Base-by-base conservation (phyloP, 1,140 invertebrate species). In the Solenopsis invicta region DNA sequence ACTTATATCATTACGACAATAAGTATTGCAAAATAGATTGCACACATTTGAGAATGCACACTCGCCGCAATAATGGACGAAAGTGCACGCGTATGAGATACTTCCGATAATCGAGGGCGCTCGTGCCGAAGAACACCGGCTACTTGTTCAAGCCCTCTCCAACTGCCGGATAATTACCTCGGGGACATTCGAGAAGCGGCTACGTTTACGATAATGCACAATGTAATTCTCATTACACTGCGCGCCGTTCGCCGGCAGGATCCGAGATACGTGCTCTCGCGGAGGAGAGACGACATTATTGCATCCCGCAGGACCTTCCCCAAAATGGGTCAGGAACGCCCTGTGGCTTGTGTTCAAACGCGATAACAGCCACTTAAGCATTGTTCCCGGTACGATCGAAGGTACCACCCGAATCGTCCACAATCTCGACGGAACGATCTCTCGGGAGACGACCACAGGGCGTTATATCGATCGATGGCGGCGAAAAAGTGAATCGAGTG, bases 361-460 rank as follows among this genome's bases (percentile, higher is more conserved):
- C 86, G 90, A 91, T 91, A 91, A 91, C 90, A 91, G 52, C 77
- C 89, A 90, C 87, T 86, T 91, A 86, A 89, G 82, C 88, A 88
- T 91, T 89, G 85, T 89, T 91, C 75, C 54, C 59, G 37, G 76
- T 50, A 64, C 54, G 67, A 89, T 91, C 62, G 81, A 69, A 78
- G 50, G 34, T 56, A 69, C 85, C 72, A 76, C 85, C 76, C 54
- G 62, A 90, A 88, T 85, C 84, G 59, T 85, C 77, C 82, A 77
- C 71, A 84, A 86, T 77, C 59, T 71, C 45, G 29, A 74, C 54
- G 80, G 69, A 84, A 84, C 54, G 80, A 84, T 75, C 80, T 87
- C 85, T 54, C 24, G 18, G 24, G 41, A n/a, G 37, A n/a, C 4
- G 41, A 41, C 56, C 34, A 8, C 16, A 34, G 18, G 34, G 56